A percentile compares a stretch with the other conserved stretches of the same genome.
phyloP scores from a whole-genome alignment of 2,797 vertebrate genomes.

The Typhlichthys subterraneus region DNA sequence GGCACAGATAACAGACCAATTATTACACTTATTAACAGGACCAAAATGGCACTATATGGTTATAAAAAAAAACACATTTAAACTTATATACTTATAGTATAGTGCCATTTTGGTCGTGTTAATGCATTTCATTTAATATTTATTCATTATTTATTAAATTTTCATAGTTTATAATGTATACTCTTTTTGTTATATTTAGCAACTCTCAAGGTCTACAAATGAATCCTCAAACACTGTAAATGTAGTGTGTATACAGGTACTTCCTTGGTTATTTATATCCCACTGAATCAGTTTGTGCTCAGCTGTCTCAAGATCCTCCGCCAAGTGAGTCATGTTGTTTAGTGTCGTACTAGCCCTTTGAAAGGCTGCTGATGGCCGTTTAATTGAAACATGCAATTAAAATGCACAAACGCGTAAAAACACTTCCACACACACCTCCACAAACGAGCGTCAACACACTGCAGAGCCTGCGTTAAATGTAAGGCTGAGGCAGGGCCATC shows the following conservation, averaged over 20 bases:
- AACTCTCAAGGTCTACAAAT: too few relatives aligned
- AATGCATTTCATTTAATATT: too few relatives aligned
- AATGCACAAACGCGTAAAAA: constrained; percentile 12
- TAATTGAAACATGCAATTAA: not conserved
- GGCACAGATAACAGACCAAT: too few relatives aligned
- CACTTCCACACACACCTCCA: not conserved
- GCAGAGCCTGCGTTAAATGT: constrained; percentile 7
- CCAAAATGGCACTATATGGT: not conserved
- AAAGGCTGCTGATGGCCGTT: not conserved
- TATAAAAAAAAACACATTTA: not conserved
- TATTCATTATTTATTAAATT: too few relatives aligned
- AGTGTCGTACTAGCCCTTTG: not conserved
- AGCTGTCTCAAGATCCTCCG: not conserved
- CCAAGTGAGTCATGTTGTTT: not conserved
- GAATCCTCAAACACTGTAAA: too few relatives aligned
- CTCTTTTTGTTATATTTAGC: too few relatives aligned
- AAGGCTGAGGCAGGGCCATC: constrained; percentile 29
- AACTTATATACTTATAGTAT: too few relatives aligned
- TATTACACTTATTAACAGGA: too few relatives aligned
- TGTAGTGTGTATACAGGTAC: too few relatives aligned
- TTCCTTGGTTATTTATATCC: not conserved
- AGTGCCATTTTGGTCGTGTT: too few relatives aligned
- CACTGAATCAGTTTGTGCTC: not conserved
- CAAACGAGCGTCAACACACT: constrained; percentile 5
- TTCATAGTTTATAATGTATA: not conserved